Conservation (phyloP, 2,797 vertebrate species). For the Xenopus petersii region DNA sequence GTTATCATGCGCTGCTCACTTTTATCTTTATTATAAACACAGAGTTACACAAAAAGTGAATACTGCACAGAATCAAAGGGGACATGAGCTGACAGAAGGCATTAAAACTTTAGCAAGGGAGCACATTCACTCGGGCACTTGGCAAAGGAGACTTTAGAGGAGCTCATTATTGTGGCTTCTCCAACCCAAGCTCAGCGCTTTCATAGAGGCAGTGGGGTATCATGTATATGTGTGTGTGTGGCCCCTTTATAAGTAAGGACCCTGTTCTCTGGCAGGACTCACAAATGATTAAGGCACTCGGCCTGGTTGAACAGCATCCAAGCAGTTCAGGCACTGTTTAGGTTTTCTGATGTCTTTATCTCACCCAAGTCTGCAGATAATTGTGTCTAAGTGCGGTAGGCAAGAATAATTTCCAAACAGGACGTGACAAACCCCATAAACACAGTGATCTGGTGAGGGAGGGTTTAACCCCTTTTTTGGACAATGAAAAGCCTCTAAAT, state of each 20-base stretch:
- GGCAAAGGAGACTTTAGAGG: not conserved
- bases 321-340: conserved; percentile 49
- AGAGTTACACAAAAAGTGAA: not conserved
- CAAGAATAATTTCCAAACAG: conserved; percentile 58
- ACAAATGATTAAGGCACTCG: not conserved
- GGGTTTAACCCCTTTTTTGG: conserved; percentile 52
- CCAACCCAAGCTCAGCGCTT: not conserved
- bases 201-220: no score
- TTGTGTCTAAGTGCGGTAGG: conserved; percentile 52
- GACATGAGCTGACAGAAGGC: not conserved
- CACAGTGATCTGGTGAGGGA: conserved; percentile 56
- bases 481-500: not conserved
- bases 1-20: no score
- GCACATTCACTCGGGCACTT: not conserved
- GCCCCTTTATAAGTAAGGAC: not conserved
- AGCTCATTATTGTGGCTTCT: not conserved
- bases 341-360: conserved; percentile 51
- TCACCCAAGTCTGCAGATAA: conserved; percentile 59
- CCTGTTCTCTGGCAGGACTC: conserved; percentile 1
- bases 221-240: not conserved
- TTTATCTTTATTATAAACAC: not conserved
- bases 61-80: not conserved
- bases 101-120: not conserved
- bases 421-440: conserved; percentile 56
- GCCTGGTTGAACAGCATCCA: conserved; percentile 43